Base-by-base conservation (phyloP, 2,113 vertebrate species). In the Antennarius striatus region DNA sequence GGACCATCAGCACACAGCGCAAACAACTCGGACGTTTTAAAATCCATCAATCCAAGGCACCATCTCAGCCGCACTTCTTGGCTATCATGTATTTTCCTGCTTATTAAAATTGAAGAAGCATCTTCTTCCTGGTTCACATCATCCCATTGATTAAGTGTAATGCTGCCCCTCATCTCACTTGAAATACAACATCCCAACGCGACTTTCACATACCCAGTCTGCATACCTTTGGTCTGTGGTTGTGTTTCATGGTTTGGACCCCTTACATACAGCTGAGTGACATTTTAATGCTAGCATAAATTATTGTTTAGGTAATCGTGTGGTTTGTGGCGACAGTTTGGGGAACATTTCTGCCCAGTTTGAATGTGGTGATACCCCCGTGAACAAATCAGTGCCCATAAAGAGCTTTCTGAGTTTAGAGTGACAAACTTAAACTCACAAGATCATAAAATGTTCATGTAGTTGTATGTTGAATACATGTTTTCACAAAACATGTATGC, bases 51-150 rank as follows among this genome's bases (percentile, higher is more conserved):
- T 51, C 50, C 22, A 10, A 12, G 12, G 52, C 3, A 6, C 3
- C 0, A 8, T 52, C 16, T 45, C 11, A n/a, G 65, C 29, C 14
- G 29, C 67, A 39, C 40, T 17, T 32, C 8, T 30, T 70, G 43
- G 48, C 57, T 63, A 17, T 50, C 13, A 28, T 58, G 29, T 50
- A 49, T 53, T 68, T 42, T 40, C 14, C 3, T 49, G 40, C 15
- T 40, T 29, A 3, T 10, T 52, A 29, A 53, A 59, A 49, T 54
- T 53, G 13, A 29, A 36, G 28, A 59, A 54, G 29, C 9, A 54
- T 22, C 32, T n/a, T 16, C 5, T n/a, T 47, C 30, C 36, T 9
- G 46, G 32, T n/a, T n/a, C 0, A 3, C 47, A 45, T 55, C 22
- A 49, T 4, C 29, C 4, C 59, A 16, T 17, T 16, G 36, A 65